These are phyloP conservation scores for Sacculina carcini DNA, from an alignment of 2,888 invertebrate species.

Conservation along the genomic window DNA sequence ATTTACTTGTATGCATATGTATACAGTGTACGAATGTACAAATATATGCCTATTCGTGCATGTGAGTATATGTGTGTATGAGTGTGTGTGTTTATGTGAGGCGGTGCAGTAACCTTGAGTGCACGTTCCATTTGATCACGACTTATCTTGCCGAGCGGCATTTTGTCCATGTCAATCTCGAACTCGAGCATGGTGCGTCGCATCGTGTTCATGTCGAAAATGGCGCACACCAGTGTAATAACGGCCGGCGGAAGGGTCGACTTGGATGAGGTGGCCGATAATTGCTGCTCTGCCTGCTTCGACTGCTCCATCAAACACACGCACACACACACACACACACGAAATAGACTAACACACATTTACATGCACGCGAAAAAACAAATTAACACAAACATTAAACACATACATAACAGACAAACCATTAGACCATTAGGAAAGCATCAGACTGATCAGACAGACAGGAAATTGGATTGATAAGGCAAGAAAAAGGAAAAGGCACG, in stretches of 20 bases:
- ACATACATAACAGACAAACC: too few species aligned
- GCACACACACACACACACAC: too few species aligned
- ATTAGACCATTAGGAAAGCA: too few species aligned
- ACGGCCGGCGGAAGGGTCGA: constrained; percentile 47
- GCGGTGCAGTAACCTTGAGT: too few species aligned
- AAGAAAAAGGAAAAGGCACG: too few species aligned
- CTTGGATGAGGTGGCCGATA: constrained; percentile 18
- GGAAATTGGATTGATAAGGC: too few species aligned
- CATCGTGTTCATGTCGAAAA: constrained; percentile 80
- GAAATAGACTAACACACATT: not conserved
- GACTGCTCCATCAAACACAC: constrained; percentile 18
- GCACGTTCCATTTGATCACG: constrained; percentile 66
- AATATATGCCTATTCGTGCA: too few species aligned
- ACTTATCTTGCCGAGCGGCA: constrained; percentile 91
- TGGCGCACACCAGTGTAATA: constrained; percentile 51
- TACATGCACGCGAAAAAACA: not conserved
- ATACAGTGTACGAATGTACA: too few species aligned
- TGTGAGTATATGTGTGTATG: too few species aligned
- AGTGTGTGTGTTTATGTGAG: too few species aligned
- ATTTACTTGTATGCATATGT: too few species aligned
- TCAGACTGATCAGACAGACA: too few species aligned
- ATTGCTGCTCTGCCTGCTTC: constrained; percentile 19
- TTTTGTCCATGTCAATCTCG: constrained; percentile 80
- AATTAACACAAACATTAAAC: not conserved
- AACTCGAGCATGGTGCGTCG: constrained; percentile 76